A percentile compares a stretch with the other conserved stretches of the same genome.
Conservation (phyloP, 2,113 vertebrate species). For the Gila orcuttii region DNA sequence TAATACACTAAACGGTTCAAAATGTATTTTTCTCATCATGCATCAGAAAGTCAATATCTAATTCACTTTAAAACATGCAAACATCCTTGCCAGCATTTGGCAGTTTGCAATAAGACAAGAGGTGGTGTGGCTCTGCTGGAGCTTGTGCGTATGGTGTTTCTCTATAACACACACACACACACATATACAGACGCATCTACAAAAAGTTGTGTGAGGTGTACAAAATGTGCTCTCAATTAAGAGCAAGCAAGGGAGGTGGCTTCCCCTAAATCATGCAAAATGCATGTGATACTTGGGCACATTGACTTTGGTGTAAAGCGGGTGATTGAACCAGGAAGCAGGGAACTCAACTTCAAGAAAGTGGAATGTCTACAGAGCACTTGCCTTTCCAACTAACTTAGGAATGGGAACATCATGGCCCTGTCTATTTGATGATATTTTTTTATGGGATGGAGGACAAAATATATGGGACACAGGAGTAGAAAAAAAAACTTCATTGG, state of each 20-base stretch:
- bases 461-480: background rate
- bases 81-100: background rate
- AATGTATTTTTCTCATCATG: background rate
- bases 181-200: too few relatives aligned
- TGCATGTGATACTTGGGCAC: conserved; percentile 19
- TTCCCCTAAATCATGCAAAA: conserved; percentile 1
- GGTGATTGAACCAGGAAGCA: conserved; percentile 31
- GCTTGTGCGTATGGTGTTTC: too few relatives aligned
- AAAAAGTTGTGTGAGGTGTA: conserved; percentile 17
- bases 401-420: background rate
- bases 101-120: conserved; percentile 20
- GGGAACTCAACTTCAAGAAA: conserved; percentile 6
- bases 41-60: background rate
- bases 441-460: background rate
- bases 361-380: conserved; percentile 11
- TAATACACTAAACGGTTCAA: background rate
- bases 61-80: background rate
- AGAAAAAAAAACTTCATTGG: background rate
- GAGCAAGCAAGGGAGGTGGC: background rate
- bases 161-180: too few relatives aligned
- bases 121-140: background rate
- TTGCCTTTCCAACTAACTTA: conserved; percentile 17
- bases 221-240: conserved; percentile 52
- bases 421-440: background rate
- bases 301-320: conserved; percentile 7